These are phyloP conservation scores for Thunnus albacares DNA, from an alignment of 2,797 vertebrate genomes.

Conservation along the genomic window DNA sequence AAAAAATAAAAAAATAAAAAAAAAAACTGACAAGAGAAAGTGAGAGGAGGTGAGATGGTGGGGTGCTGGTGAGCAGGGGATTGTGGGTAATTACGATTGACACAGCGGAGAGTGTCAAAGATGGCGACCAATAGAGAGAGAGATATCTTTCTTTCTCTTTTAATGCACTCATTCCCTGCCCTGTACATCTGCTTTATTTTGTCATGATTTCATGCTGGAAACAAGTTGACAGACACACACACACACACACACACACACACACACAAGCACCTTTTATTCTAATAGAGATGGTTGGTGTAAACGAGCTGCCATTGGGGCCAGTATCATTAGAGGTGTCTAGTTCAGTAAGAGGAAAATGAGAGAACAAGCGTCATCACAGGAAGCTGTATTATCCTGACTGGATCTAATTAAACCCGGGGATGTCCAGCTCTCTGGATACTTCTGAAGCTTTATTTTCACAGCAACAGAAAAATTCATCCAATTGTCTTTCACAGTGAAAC, in stretches of 20 bases:
- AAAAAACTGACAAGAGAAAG: no score
- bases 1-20: no score
- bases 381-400: constrained; percentile 27
- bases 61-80: not conserved
- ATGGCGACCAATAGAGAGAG: not conserved
- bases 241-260: not conserved
- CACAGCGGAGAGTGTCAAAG: not conserved
- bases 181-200: not conserved
- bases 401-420: constrained; percentile 38
- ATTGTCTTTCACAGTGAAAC: not conserved
- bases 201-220: not conserved
- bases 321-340: constrained; percentile 41
- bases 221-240: not conserved
- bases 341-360: constrained; percentile 30
- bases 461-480: not conserved
- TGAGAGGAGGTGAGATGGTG: no score
- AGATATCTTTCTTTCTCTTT: not conserved
- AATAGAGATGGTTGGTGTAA: constrained; percentile 29
- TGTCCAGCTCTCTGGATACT: not conserved
- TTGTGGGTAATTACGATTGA: constrained; percentile 16
- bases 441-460: not conserved
- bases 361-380: constrained; percentile 26
- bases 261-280: constrained; percentile 7
- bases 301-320: constrained; percentile 33
- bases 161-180: not conserved